Conservation (phyloP, 92 coral and sea anemone species). For the Heteractis magnifica region DNA sequence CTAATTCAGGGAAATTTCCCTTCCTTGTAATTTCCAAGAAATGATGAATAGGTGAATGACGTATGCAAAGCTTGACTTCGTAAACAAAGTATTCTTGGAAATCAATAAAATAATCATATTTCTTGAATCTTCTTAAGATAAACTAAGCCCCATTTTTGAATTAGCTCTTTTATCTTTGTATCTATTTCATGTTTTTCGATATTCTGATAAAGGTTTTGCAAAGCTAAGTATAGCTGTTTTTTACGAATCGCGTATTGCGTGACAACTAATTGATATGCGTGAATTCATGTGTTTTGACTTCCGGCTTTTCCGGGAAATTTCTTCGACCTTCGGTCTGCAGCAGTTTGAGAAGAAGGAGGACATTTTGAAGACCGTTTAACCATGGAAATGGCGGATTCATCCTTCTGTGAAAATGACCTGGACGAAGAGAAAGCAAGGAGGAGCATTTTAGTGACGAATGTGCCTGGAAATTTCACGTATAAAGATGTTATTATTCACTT, state of each 20-base stretch:
- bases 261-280: conserved; percentile 5
- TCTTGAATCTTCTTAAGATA: too few species aligned
- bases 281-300: neutral
- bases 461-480: conserved; percentile 30
- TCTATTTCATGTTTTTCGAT: too few species aligned
- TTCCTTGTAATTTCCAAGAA: too few species aligned
- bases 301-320: conserved; percentile 30
- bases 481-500: conserved; percentile 60
- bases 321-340: neutral
- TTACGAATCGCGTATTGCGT: neutral
- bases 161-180: too few species aligned
- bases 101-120: too few species aligned
- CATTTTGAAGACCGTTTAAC: neutral
- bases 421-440: conserved; percentile 31
- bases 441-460: conserved; percentile 62
- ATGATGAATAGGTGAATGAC: too few species aligned
- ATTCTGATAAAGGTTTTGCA: neutral
- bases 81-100: too few species aligned
- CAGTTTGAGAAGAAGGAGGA: neutral
- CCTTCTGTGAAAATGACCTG: neutral
- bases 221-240: neutral
- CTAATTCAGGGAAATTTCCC: too few species aligned
- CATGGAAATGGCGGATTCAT: conserved; percentile 8
- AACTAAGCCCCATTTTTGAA: too few species aligned
- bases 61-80: too few species aligned